Base-by-base conservation (phyloP, 1,140 invertebrate species). In the Acromyrmex charruanus region DNA sequence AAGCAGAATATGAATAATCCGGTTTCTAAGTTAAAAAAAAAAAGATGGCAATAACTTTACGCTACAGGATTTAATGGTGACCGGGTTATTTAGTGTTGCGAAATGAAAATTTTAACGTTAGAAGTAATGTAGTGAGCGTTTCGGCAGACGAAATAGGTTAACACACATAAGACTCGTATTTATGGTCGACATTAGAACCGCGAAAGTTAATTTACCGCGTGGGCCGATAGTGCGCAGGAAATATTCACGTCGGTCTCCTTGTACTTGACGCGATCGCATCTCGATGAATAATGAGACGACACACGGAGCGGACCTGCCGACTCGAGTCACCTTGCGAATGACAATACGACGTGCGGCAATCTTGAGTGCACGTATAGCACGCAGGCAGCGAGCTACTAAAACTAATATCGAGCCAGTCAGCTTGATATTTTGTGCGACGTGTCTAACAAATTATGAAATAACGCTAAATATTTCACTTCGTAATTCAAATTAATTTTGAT, bases 221-320 rank as follows among this genome's bases (percentile, higher is more conserved):
- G 65, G 7, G 10, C 66, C 39, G 66, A 51, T 69, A 51, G n/a
- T 18, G 16, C 14, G 6, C 25, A 63, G 25, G 59, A 63, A 49
- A 69, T 28, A 28, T 69, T 68, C 39, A 10, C 12, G 66, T 69
- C 31, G 51, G 39, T 25, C 66, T 66, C 65, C 63, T 35, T 6
- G 35, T 49, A 74, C 18, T 31, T 55, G 49, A 53, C 71, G 4
- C 71, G 51, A 74, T 74, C 28, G 66, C 66, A 44, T 69, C 39
- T 51, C 66, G 66, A 69, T 69, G 66, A 69, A 44, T 69, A 69
- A 69, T 69, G 66, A 21, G 66, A 69, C 66, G 39, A 69, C 66
- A 69, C 21, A 10, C 39, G 2, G 66, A 69, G n/a, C 39, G 21
- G 39, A 16, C 65, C 65, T 68, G 66, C 66, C 39, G 66, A 51